Percentiles rank a stretch among this genome's conserved stretches.
These are phyloP conservation scores for Acestrorhynchus altus DNA, from an alignment of 2,797 vertebrate species.

Conservation along the genomic window DNA sequence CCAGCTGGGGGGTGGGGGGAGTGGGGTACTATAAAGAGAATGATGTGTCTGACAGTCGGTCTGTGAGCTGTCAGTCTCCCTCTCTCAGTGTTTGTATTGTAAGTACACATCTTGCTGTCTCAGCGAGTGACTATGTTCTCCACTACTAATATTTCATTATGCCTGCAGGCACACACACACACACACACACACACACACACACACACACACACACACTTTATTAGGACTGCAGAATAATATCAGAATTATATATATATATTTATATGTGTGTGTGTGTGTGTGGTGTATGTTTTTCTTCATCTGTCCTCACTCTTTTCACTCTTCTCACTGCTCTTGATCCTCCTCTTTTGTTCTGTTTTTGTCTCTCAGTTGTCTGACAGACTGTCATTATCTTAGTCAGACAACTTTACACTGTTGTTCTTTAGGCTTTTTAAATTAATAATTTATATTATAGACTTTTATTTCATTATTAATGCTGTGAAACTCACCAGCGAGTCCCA, in stretches of 20 bases:
- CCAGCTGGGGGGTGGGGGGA: too few relatives aligned
- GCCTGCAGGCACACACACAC: slow-evolving; percentile 34
- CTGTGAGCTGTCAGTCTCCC: slow-evolving; percentile 12
- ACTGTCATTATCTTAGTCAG: not conserved
- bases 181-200: too few relatives aligned
- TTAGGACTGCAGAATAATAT: too few relatives aligned
- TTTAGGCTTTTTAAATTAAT: not conserved
- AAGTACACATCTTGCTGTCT: slow-evolving; percentile 41
- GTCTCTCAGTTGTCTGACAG: not conserved
- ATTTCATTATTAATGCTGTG: not conserved
- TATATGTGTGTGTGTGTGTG: not conserved
- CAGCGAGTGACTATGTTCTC: slow-evolving; percentile 30
- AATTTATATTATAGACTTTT: not conserved
- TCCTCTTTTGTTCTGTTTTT: not conserved
- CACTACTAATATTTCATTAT: slow-evolving; percentile 49
- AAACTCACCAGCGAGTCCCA: not conserved
- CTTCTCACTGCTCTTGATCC: not conserved
- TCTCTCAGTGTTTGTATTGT: not conserved
- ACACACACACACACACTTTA: too few relatives aligned
- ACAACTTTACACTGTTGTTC: not conserved
- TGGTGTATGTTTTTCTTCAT: not conserved
- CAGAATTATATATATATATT: not conserved
- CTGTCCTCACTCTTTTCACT: too few relatives aligned
- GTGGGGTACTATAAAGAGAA: not conserved
- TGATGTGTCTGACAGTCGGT: slow-evolving; percentile 1